These are phyloP conservation scores for Hemaris fuciformis DNA, from an alignment of 2,888 invertebrate species.

Conservation along the genomic window DNA sequence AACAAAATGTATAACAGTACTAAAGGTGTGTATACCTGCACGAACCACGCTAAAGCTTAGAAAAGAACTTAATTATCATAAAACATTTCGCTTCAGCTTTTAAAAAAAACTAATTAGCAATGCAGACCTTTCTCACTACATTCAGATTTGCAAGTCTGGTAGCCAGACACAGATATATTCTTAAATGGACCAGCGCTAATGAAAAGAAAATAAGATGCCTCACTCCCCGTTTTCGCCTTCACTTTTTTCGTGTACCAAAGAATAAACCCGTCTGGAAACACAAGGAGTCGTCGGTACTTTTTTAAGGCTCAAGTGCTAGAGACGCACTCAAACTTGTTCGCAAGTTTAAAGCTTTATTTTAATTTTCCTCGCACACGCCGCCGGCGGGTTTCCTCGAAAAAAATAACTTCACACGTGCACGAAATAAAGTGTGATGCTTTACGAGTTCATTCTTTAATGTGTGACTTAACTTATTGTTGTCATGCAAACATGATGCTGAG, in stretches of 20 bases:
- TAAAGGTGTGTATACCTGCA: no score
- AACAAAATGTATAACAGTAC: no score
- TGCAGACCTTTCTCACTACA: background rate
- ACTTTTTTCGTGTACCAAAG: slow-evolving; percentile 38
- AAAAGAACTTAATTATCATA: background rate
- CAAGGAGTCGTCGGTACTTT: slow-evolving; percentile 59
- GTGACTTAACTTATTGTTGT: slow-evolving; percentile 9
- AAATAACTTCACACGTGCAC: slow-evolving; percentile 64
- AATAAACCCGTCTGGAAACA: slow-evolving; percentile 67
- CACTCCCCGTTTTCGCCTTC: slow-evolving; percentile 34
- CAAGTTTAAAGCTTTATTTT: slow-evolving; percentile 76
- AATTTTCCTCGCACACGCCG: slow-evolving; percentile 66
- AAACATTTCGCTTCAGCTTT: background rate
- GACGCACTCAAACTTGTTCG: slow-evolving; percentile 69
- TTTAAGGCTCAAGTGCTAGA: slow-evolving; percentile 54
- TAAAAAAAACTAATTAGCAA: background rate
- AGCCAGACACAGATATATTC: background rate
- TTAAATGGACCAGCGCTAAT: slow-evolving; percentile 24
- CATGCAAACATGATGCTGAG: background rate
- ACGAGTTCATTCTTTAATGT: slow-evolving; percentile 33
- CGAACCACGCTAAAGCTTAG: background rate
- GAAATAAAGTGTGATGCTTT: slow-evolving; percentile 62
- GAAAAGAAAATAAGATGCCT: slow-evolving; percentile 51
- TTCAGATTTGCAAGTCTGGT: slow-evolving; percentile 1
- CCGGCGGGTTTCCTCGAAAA: slow-evolving; percentile 42